phyloP scores from a whole-genome alignment of 2,888 invertebrate genomes.

The Odontomyia ornata region DNA sequence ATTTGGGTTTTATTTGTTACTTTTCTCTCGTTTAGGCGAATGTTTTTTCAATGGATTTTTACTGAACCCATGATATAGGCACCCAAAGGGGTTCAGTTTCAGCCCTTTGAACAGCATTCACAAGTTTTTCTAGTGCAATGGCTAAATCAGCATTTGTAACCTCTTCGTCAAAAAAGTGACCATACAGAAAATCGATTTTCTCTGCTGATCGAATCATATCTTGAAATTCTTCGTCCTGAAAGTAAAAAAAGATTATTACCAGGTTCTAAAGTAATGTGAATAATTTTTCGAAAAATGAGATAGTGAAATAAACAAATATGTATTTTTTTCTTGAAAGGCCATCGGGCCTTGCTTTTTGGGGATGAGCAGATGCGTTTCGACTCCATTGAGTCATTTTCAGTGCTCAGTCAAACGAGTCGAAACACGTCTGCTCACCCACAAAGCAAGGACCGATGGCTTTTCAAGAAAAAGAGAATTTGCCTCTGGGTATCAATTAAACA shows the following conservation, averaged over 20 bases:
- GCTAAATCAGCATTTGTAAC: conserved; percentile 92
- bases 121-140: conserved; percentile 84
- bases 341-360: too few relatives aligned
- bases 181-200: conserved; percentile 90
- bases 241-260: conserved; percentile 52
- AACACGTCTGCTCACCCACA: too few relatives aligned
- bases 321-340: too few relatives aligned
- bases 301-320: not conserved
- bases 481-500: too few relatives aligned
- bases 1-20: not conserved
- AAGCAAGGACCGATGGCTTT: too few relatives aligned
- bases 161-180: conserved; percentile 92
- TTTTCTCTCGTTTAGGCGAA: not conserved
- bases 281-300: not conserved
- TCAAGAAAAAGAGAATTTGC: too few relatives aligned
- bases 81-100: conserved; percentile 97
- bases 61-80: conserved; percentile 93
- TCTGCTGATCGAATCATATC: conserved; percentile 87
- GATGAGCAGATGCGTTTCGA: too few relatives aligned
- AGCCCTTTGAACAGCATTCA: conserved; percentile 81
- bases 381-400: too few relatives aligned
- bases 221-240: conserved; percentile 89
- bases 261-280: not conserved
- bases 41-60: conserved; percentile 55
- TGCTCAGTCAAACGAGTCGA: too few relatives aligned